Conservation (phyloP, 2,797 vertebrate genomes). For the Anabacerthia variegaticeps region DNA sequence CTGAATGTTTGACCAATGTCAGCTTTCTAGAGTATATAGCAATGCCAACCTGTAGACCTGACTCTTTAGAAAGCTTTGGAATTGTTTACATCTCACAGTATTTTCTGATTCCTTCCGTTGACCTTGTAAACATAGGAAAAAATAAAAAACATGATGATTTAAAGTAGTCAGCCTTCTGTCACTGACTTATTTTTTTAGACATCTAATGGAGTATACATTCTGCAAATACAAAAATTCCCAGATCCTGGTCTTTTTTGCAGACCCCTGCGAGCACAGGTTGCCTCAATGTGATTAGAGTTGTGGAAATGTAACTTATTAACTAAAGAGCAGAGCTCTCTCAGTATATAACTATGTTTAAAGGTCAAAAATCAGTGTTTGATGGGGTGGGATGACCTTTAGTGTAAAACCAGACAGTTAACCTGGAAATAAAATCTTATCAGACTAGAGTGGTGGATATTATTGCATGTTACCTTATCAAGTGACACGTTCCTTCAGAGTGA, state of each 20-base stretch:
- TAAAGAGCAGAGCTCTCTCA: background rate
- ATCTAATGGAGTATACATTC: background rate
- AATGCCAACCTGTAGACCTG: background rate
- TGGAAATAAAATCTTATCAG: background rate
- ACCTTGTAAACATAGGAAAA: background rate
- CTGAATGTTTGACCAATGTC: background rate
- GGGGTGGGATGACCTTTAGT: background rate
- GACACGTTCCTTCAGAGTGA: rapidly evolving
- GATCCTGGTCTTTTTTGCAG: background rate
- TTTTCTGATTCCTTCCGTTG: background rate
- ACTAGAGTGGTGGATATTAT: background rate
- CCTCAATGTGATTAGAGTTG: background rate
- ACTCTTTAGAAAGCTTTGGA: background rate
- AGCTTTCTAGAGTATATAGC: background rate
- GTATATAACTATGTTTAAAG: background rate
- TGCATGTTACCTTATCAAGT: background rate
- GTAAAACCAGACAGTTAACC: background rate
- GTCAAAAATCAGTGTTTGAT: background rate
- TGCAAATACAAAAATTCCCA: background rate
- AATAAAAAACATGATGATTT: background rate
- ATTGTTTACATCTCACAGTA: background rate
- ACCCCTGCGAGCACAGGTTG: background rate
- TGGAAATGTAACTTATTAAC: background rate
- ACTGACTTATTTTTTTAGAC: background rate
- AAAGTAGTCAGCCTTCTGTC: background rate